These are phyloP conservation scores for Ceriagrion tenellum DNA, from an alignment of 2,888 invertebrate genomes.

Conservation along the genomic window DNA sequence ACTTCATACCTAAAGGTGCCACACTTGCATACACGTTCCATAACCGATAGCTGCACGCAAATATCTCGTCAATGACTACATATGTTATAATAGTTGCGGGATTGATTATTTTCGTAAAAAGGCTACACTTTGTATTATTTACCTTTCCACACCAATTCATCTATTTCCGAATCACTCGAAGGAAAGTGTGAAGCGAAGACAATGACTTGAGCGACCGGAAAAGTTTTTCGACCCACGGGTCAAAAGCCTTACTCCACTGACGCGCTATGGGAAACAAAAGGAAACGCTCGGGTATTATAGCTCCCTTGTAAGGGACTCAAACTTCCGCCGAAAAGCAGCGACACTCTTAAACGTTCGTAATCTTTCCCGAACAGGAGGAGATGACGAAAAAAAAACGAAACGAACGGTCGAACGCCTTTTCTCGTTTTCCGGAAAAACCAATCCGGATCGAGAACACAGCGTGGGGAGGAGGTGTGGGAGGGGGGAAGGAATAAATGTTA, in stretches of 20 bases:
- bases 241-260: not conserved
- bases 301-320: not conserved
- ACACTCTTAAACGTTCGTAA: not conserved
- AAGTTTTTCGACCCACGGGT: not conserved
- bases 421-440: not conserved
- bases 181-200: too few relatives aligned
- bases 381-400: too few relatives aligned
- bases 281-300: not conserved
- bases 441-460: not conserved
- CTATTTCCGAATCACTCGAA: too few relatives aligned
- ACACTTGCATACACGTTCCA: too few relatives aligned
- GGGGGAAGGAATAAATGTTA: not conserved
- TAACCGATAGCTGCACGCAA: too few relatives aligned
- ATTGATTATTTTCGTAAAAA: too few relatives aligned
- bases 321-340: not conserved
- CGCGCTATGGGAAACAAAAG: not conserved
- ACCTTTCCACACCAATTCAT: too few relatives aligned
- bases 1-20: too few relatives aligned
- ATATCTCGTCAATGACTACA: too few relatives aligned
- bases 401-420: not conserved
- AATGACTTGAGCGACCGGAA: not conserved
- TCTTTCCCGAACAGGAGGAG: not conserved
- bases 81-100: too few relatives aligned
- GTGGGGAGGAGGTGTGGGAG: too few relatives aligned
- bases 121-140: too few relatives aligned